phyloP scores from a whole-genome alignment of 2,113 vertebrate genomes.

The Suncus etruscus region DNA sequence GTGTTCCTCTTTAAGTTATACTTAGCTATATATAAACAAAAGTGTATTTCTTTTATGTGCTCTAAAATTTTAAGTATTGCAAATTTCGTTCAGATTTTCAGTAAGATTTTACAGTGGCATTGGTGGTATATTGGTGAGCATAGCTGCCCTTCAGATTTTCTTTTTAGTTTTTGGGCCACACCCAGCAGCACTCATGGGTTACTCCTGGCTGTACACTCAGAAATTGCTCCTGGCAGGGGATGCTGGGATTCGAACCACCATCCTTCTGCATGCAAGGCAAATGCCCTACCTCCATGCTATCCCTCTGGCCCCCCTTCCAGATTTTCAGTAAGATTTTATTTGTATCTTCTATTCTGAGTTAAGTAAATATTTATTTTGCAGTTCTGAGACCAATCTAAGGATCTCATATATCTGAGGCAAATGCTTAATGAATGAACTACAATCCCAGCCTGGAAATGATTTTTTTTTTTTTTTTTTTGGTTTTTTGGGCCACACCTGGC shows the following conservation, averaged over 20 bases:
- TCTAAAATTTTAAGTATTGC: constrained; percentile 20
- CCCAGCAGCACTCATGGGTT: too few relatives aligned
- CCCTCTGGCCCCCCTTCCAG: background rate
- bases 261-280: too few relatives aligned
- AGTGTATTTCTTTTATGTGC: background rate
- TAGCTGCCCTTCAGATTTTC: too few relatives aligned
- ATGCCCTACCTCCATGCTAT: too few relatives aligned
- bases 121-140: too few relatives aligned
- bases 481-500: too few relatives aligned
- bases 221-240: too few relatives aligned
- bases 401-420: background rate
- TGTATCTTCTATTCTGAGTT: constrained; percentile 21
- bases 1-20: constrained; percentile 49
- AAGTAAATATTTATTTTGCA: constrained; percentile 7
- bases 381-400: background rate
- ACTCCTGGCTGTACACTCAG: too few relatives aligned
- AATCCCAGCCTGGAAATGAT: background rate
- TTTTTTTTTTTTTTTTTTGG: too few relatives aligned
- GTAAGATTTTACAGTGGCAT: constrained; percentile 37
- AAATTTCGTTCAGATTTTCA: constrained; percentile 49
- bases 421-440: background rate
- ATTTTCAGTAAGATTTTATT: constrained; percentile 54
- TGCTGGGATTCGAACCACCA: too few relatives aligned
- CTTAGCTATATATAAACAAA: background rate
- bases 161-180: too few relatives aligned